Conservation (phyloP, 2,797 vertebrate species). For the Crocidura indochinensis region DNA sequence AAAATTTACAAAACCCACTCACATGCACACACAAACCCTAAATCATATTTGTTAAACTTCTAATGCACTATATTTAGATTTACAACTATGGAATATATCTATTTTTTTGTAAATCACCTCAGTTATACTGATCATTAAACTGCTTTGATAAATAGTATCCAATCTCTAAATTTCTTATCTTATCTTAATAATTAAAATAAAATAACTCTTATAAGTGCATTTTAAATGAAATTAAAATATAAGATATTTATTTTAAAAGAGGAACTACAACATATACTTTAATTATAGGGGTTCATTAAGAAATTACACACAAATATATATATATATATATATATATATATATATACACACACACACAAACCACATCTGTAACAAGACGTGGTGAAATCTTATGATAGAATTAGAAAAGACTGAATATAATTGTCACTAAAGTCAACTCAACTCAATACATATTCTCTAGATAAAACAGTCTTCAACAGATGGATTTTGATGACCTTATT, state of each 20-base stretch:
- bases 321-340: too few relatives aligned
- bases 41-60: too few relatives aligned
- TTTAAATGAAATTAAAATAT: slow-evolving; percentile 53
- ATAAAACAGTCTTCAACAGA: slow-evolving; percentile 68
- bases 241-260: neutral
- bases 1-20: too few relatives aligned
- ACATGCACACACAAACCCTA: too few relatives aligned
- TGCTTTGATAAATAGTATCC: neutral
- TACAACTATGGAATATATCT: neutral
- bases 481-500: slow-evolving; percentile 81
- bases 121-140: neutral
- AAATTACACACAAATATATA: neutral
- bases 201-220: neutral
- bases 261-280: neutral
- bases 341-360: neutral
- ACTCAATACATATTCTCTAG: slow-evolving; percentile 64
- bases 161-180: neutral
- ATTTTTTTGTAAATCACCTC: neutral
- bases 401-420: slow-evolving; percentile 33
- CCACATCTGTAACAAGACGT: neutral
- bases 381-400: slow-evolving; percentile 59
- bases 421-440: slow-evolving; percentile 74
- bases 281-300: neutral
- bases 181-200: slow-evolving; percentile 3
- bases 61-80: neutral